phyloP scores from a whole-genome alignment of 2,888 invertebrate genomes.

The Plebejus argus region DNA sequence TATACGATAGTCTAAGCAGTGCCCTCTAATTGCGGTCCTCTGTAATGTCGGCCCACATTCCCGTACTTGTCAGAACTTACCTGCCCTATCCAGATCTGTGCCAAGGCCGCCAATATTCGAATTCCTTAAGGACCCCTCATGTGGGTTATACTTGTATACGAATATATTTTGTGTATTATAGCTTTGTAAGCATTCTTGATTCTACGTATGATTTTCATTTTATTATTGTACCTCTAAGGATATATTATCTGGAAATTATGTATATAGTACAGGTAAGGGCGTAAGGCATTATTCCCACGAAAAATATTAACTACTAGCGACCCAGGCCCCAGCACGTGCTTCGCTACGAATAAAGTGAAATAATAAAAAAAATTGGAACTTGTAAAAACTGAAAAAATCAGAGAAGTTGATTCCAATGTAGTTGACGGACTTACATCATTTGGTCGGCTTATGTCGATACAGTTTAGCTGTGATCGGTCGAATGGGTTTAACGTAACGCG shows the following conservation, averaged over 20 bases:
- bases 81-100: slow-evolving; percentile 1
- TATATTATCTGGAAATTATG: background rate
- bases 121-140: slow-evolving; percentile 26
- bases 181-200: background rate
- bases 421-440: too few relatives aligned
- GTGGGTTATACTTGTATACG: background rate
- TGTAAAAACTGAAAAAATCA: too few relatives aligned
- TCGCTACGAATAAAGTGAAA: too few relatives aligned
- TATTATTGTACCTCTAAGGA: background rate
- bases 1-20: background rate
- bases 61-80: slow-evolving; percentile 15
- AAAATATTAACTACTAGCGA: too few relatives aligned
- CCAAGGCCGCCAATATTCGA: slow-evolving; percentile 12
- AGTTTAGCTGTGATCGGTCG: too few relatives aligned
- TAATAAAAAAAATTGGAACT: too few relatives aligned
- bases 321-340: too few relatives aligned
- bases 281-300: too few relatives aligned
- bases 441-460: too few relatives aligned
- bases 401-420: too few relatives aligned
- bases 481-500: too few relatives aligned
- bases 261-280: too few relatives aligned
- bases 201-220: background rate
- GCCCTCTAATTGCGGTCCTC: background rate
- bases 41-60: slow-evolving; percentile 5
- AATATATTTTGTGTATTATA: background rate